Evolutionary conservation across 2,888 invertebrate species (phyloP), one percentile per base, ranked within the genome.

Genomic region (Sminthurides aquaticus): DNA sequence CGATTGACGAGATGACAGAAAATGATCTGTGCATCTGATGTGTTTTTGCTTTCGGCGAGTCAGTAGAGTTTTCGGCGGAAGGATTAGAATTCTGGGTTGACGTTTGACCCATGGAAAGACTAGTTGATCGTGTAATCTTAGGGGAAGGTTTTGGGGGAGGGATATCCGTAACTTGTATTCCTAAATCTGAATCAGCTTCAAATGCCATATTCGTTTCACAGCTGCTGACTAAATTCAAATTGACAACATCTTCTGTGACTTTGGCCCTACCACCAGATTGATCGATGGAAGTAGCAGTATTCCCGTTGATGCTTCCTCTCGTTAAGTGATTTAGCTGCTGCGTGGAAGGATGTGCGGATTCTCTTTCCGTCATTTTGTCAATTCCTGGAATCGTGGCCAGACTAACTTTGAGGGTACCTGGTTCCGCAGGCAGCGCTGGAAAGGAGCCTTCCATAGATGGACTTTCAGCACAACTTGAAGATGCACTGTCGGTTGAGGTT

Each of bases 331-430:
- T 75, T 43, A 79, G 71, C 65, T 78, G 78, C 49, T 77, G 77
- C 3, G 68, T 74, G 69, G 80, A 76, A 24, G 87, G 90, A 82
- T 95, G 93, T 0, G 96, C 95, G 0, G 91, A 90, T 77, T 94
- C 91, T 65, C 89, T 86, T 79, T 97, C 97, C 2, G 98, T 98
- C 91, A 96, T 96, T 73, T 89, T 88, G 61, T 87, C 88, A 71
- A 94, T 89, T 22, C 87, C 89, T 86, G 74, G 74, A 57, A 73
- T 64, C 1, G 65, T 68, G 3, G 74, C 74, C 61, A 74, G 65
- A 57, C 70, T 72, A 48, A 71, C 74, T 72, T 74, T 73, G 1
- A 75, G 55, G 26, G 70, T 73, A 15, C 72, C 71, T 1, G 92
- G 92, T 78, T 91, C 91, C 0, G 92, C 92, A 0, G 91, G 91